A percentile compares a stretch with the other conserved stretches of the same genome.
Evolutionary conservation across 2,888 invertebrate species (phyloP).

Genomic region (Lasioglossum pauxillum): DNA sequence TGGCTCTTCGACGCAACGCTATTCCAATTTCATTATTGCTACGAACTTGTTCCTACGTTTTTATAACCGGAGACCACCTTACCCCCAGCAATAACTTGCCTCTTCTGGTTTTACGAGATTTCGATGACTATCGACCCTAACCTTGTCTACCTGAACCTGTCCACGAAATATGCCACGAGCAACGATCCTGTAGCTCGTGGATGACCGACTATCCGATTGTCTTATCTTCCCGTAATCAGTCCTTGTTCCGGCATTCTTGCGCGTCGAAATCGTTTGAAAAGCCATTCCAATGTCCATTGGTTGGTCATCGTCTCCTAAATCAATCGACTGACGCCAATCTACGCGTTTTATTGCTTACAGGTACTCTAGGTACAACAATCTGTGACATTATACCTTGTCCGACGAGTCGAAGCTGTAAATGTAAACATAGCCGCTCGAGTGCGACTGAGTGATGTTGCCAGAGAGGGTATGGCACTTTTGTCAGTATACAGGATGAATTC

Average conservation of each 20-base stretch:
- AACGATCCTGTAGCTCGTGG: constrained; percentile 2
- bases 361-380: not conserved
- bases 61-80: constrained; percentile 48
- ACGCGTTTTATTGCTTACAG: constrained; percentile 6
- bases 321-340: not conserved
- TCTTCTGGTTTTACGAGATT: constrained; percentile 57
- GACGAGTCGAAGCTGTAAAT: too few relatives aligned
- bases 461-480: too few relatives aligned
- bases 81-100: constrained; percentile 43
- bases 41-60: constrained; percentile 54
- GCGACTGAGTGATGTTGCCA: too few relatives aligned
- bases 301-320: not conserved
- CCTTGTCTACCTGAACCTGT: constrained; percentile 41
- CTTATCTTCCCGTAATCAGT: constrained; percentile 38
- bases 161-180: constrained; percentile 17
- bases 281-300: not conserved
- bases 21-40: constrained; percentile 59
- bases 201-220: constrained; percentile 27
- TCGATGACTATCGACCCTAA: constrained; percentile 59
- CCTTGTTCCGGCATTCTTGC: constrained; percentile 28
- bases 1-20: constrained; percentile 31
- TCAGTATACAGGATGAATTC: too few relatives aligned
- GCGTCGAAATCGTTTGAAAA: not conserved
- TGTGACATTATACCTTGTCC: not conserved
- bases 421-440: too few relatives aligned